Base-by-base conservation (phyloP, 2,797 vertebrate species). In the Macropodus opercularis region DNA sequence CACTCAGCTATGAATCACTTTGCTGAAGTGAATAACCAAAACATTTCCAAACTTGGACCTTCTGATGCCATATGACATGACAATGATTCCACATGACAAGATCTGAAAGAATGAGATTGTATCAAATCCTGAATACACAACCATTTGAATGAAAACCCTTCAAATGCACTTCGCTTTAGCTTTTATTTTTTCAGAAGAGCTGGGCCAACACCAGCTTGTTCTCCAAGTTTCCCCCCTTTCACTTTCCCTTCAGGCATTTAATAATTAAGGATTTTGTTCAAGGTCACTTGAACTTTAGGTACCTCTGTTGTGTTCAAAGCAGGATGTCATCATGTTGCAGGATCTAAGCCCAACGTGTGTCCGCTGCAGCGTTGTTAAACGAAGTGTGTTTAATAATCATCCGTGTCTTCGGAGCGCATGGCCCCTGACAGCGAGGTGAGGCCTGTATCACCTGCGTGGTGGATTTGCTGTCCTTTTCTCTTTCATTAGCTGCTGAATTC, bases 401-500 rank as follows among this genome's bases (percentile, higher is more conserved):
- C 24, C 50, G 18, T 17, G 40, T 56, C 14, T 60, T 19, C 35
- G 22, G 24, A 22, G 44, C 36, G 29, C 22, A 17, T 13, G 39
- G 42, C 27, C 29, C 49, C 13, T 42, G 24, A 75, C 5, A 26
- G 36, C 58, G 57, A 64, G 69, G 72, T 75, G 60, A 82, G 69
- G 71, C 80, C 44, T 19, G 62, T 57, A 49, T 72, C 79, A 80
- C 81, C 77, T 87, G 81, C 68, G 54, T 40, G 35, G 11, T 47
- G 59, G 48, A 77, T 85, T 74, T 60, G 64, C 73, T 68, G 64
- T 74, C 69, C 64, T 36, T 66, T 65, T 69, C 72, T 81, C 77
- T 71, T 84, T 83, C 78, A 87, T 89, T 73, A 87, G 79, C 83
- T 72, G 69, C 70, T 75, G 81, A 67, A 86, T 85, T 76, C 82